Evolutionary conservation across 2,888 invertebrate genomes (phyloP).

Genomic region (Agrochola lychnidis): DNA sequence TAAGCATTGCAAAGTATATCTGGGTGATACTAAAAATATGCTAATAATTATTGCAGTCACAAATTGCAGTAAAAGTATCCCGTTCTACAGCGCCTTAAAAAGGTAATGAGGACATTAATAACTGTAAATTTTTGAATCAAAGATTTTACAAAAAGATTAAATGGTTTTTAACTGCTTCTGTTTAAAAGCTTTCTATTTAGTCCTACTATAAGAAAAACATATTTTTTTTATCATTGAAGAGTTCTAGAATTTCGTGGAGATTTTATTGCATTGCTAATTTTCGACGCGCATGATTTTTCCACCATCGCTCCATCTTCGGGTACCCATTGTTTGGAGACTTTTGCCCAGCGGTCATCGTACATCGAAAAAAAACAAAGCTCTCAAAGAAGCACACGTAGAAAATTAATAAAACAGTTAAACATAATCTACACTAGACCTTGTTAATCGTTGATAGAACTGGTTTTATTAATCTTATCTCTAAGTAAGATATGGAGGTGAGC

Average conservation of each 20-base stretch:
- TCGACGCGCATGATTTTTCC: not conserved
- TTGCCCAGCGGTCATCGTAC: not conserved
- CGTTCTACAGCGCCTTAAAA: not conserved
- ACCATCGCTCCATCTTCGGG: too few species aligned
- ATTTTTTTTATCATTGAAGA: not conserved
- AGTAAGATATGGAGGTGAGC: conserved; percentile 38
- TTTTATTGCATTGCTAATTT: not conserved
- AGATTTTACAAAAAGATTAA: not conserved
- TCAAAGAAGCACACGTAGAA: not conserved
- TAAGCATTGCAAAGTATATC: not conserved
- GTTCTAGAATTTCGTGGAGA: not conserved
- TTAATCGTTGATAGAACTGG: conserved; percentile 27
- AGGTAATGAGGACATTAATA: too few species aligned
- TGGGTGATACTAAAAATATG: not conserved
- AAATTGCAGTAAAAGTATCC: not conserved
- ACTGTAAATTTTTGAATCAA: not conserved
- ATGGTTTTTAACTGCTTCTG: not conserved
- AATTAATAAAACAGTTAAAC: conserved; percentile 16
- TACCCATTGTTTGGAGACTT: not conserved
- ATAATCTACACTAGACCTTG: not conserved
- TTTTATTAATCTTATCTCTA: conserved; percentile 42
- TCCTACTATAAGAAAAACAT: not conserved
- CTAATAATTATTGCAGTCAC: too few species aligned
- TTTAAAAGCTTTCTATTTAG: not conserved
- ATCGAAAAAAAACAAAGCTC: not conserved